Base-by-base conservation (phyloP, 2,888 invertebrate species). In the Sinentomon sp. region DNA sequence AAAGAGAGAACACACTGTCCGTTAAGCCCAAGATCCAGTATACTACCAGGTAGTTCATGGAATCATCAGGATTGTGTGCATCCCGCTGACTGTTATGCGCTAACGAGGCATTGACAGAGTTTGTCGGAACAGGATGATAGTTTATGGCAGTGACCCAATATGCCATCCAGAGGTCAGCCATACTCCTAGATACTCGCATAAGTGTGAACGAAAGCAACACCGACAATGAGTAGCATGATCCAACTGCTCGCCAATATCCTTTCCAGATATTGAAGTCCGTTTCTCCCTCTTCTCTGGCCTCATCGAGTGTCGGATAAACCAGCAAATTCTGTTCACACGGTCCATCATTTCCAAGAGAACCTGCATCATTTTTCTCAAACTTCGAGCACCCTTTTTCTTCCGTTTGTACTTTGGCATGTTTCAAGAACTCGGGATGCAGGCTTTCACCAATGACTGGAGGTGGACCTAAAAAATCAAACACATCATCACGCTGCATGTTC, bases 101-200 rank as follows among this genome's bases (percentile, higher is more conserved):
- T n/a, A n/a, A n/a, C n/a, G n/a, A n/a, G n/a, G n/a, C n/a, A n/a
- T n/a, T n/a, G n/a, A n/a, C n/a, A n/a, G n/a, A n/a, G n/a, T n/a
- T n/a, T n/a, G n/a, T n/a, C n/a, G n/a, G n/a, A n/a, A n/a, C n/a
- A n/a, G 41, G 26, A 17, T 21, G 22, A 20, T 36, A 38, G 6
- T 32, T 36, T 37, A 53, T 56, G 31, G 53, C 50, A 1, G 70
- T 68, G 5, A 87, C 75, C 85, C 89, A 94, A 51, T 70, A 71
- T 0, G 89, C 76, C 18, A 94, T 60, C 85, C 92, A 92, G 49
- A 78, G 67, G 57, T 94, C 94, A 5, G 77, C 77, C 36, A 74
- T 56, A 52, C 92, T 94, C 45, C 78, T 66, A 0, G 85, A 77
- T 5, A 67, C 59, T 51, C 94, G 92, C 92, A 92, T 92, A 3